These are phyloP conservation scores for Amazona guildingii DNA, from an alignment of 2,113 vertebrate genomes.

Conservation along the genomic window DNA sequence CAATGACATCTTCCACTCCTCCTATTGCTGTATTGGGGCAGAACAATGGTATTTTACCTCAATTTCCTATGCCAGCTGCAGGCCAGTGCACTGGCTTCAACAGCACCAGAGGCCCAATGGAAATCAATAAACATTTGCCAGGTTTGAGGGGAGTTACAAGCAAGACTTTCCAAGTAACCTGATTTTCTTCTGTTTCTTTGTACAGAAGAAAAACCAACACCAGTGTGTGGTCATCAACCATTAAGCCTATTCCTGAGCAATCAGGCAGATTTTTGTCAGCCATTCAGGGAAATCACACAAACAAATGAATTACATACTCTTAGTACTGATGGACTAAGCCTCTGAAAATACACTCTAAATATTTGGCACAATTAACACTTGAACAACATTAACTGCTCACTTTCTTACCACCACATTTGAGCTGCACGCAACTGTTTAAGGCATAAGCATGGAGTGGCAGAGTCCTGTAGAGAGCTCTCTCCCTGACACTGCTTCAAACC, in stretches of 20 bases:
- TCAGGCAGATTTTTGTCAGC: neutral
- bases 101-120: neutral
- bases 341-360: neutral
- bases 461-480: neutral
- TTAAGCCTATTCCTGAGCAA: neutral
- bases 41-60: neutral
- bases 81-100: neutral
- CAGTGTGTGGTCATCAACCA: neutral
- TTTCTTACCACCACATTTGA: neutral
- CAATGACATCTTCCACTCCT: neutral
- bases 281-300: neutral
- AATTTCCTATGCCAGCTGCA: rapidly evolving
- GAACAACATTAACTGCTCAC: neutral
- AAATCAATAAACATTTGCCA: neutral
- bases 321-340: neutral
- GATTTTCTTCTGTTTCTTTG: neutral
- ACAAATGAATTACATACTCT: neutral
- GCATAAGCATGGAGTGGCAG: neutral
- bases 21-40: neutral
- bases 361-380: neutral
- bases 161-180: neutral
- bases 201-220: neutral
- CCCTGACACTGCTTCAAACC: neutral
- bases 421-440: neutral
- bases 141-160: neutral